Base-by-base conservation (phyloP, 2,113 vertebrate genomes). In the Pelobates fuscus region DNA sequence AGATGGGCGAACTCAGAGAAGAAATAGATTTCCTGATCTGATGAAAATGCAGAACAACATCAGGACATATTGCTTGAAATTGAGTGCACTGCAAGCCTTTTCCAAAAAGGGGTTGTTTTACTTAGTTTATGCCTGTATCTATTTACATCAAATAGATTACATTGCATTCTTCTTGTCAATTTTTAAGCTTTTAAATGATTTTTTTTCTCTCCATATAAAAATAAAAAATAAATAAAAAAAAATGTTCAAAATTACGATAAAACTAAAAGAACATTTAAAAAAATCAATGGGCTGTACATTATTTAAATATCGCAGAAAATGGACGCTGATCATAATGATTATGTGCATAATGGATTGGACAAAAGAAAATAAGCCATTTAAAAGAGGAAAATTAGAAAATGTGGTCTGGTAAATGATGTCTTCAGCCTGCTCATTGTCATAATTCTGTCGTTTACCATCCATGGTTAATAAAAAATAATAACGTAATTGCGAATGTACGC, bases 41-140 rank as follows among this genome's bases (percentile, higher is more conserved):
- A 76, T 49, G 63, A 20, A 67, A 67, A 76, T 67, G 58, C 24
- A 60, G 64, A 59, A 63, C 72, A 76, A 55, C 64, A 76, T 32
- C 25, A 17, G 63, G 55, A 76, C 10, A 10, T 76, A 76, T 76
- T 60, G 64, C 54, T 24, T 30, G 55, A 27, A 67, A 76, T 67
- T 76, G 55, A 67, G 24, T 76, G 46, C 52, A 67, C 21, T 17
- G 49, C 63, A 11, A 37, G 46, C 46, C 5, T 14, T 17, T 32
- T 67, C 49, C 37, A 37, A 49, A 67, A 2, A 24, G n/a, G 32
- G 55, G 55, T 32, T 41, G 30, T 76, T 25, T 61, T 44, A 30
- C 41, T 75, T 49, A 21, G 52, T 58, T 66, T 37, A 52, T 67
- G 41, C 60, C 64, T 43, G 17, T 67, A 49, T 37, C 25, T 60